phyloP scores from a whole-genome alignment of 2,888 invertebrate species.

The Calephelis perditalis region DNA sequence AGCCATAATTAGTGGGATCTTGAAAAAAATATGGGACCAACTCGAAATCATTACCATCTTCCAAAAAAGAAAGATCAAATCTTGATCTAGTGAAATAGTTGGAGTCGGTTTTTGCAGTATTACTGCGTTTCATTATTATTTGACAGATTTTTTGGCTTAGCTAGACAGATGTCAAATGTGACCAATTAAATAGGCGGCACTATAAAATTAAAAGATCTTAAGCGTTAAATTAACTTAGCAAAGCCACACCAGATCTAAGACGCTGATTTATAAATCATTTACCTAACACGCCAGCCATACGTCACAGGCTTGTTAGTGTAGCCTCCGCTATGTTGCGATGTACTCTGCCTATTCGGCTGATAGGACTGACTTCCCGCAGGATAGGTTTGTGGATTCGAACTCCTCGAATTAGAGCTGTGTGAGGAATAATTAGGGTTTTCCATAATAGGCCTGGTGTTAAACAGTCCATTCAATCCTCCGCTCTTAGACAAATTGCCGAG shows the following conservation, averaged over 20 bases:
- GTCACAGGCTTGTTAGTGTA: slow-evolving; percentile 55
- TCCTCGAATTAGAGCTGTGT: slow-evolving; percentile 54
- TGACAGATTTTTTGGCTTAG: no score
- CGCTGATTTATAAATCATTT: slow-evolving; percentile 40
- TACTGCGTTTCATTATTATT: no score
- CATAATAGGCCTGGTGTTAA: slow-evolving; percentile 67
- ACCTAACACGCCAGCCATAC: slow-evolving; percentile 73
- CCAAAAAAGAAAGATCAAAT: no score
- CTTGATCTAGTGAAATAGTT: no score
- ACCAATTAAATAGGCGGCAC: no score
- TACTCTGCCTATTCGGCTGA: slow-evolving; percentile 47
- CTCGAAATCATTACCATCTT: no score
- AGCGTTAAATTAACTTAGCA: slow-evolving; percentile 25
- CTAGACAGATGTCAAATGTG: no score
- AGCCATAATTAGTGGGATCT: no score
- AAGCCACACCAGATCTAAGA: slow-evolving; percentile 38
- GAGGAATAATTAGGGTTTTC: slow-evolving; percentile 67
- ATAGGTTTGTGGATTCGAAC: slow-evolving; percentile 59
- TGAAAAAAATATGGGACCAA: no score
- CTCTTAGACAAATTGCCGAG: slow-evolving; percentile 57
- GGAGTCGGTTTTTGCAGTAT: no score
- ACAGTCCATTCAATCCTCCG: slow-evolving; percentile 48
- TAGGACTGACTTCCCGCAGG: slow-evolving; percentile 62
- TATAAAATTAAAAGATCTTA: no score
- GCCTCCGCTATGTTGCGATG: slow-evolving; percentile 46